phyloP scores from a whole-genome alignment of 2,797 vertebrate species.

The Hemitrygon akajei region DNA sequence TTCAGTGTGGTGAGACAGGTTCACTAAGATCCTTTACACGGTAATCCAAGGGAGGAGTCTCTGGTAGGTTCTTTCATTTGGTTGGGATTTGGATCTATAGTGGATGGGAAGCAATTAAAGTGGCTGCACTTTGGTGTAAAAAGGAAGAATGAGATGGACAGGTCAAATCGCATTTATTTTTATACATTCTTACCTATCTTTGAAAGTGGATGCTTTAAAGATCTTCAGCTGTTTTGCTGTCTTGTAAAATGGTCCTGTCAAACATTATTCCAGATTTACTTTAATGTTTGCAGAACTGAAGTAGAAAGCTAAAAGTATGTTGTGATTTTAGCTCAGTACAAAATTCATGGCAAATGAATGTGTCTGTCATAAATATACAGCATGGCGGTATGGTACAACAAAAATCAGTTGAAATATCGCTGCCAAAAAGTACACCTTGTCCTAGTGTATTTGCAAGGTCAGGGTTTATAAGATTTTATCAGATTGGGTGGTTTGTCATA shows the following conservation, averaged over 20 bases:
- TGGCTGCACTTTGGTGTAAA: neutral
- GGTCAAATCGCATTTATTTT: neutral
- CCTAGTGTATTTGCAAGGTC: constrained; percentile 23
- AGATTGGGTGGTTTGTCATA: constrained; percentile 9
- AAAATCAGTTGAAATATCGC: constrained; percentile 17
- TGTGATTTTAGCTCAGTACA: constrained; percentile 9
- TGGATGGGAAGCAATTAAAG: neutral
- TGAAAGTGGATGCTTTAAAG: neutral
- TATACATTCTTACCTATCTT: neutral
- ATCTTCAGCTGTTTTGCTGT: neutral
- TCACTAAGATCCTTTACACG: too few relatives aligned
- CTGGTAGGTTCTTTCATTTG: neutral
- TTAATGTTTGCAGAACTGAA: neutral
- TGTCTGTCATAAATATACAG: neutral
- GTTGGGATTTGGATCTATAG: neutral
- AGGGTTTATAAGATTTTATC: constrained; percentile 32
- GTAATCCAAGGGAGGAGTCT: neutral
- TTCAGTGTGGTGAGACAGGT: too few relatives aligned
- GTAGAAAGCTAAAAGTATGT: neutral
- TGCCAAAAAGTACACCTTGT: constrained; percentile 36
- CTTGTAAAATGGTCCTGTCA: neutral
- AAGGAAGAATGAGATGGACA: neutral
- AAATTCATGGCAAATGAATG: constrained; percentile 18
- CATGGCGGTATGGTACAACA: neutral
- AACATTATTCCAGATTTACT: neutral